phyloP scores from a whole-genome alignment of 2,113 vertebrate genomes.

The Scatophagus argus region DNA sequence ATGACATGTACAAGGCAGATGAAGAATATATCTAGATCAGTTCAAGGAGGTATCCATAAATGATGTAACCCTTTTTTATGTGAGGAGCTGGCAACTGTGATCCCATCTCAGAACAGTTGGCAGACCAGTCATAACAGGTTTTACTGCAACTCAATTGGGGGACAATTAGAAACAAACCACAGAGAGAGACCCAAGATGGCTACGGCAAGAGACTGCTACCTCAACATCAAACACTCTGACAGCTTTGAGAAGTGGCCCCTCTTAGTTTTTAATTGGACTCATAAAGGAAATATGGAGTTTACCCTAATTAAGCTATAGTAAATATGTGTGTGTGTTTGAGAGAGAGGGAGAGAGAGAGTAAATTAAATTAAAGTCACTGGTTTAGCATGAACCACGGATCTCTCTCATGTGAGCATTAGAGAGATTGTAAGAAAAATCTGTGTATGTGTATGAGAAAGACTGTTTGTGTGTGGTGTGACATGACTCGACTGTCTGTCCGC shows the following conservation, averaged over 20 bases:
- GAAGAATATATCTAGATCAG: constrained; percentile 51
- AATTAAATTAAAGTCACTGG: constrained; percentile 37
- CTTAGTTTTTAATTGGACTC: constrained; percentile 59
- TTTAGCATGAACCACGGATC: not conserved
- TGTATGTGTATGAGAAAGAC: constrained; percentile 11
- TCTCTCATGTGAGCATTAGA: not conserved
- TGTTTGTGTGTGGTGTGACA: not conserved
- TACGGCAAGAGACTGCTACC: constrained; percentile 16
- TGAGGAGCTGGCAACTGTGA: constrained; percentile 30
- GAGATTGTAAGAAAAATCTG: not conserved
- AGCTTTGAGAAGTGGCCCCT: constrained; percentile 49
- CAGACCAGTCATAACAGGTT: constrained; percentile 56
- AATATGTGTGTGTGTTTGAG: not conserved
- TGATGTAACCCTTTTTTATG: constrained; percentile 62
- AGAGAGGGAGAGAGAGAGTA: not conserved
- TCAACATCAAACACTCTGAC: constrained; percentile 62
- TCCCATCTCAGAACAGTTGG: constrained; percentile 44
- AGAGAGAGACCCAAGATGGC: constrained; percentile 15
- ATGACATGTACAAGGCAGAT: constrained; percentile 39
- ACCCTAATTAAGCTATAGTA: constrained; percentile 33
- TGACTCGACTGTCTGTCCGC: not conserved
- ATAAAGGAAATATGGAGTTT: constrained; percentile 61
- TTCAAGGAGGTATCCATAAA: constrained; percentile 54
- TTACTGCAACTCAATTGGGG: constrained; percentile 61
- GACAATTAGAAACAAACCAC: constrained; percentile 49